Base-by-base conservation (phyloP, 2,888 invertebrate genomes). In the Glyphotaelius pellucidus region DNA sequence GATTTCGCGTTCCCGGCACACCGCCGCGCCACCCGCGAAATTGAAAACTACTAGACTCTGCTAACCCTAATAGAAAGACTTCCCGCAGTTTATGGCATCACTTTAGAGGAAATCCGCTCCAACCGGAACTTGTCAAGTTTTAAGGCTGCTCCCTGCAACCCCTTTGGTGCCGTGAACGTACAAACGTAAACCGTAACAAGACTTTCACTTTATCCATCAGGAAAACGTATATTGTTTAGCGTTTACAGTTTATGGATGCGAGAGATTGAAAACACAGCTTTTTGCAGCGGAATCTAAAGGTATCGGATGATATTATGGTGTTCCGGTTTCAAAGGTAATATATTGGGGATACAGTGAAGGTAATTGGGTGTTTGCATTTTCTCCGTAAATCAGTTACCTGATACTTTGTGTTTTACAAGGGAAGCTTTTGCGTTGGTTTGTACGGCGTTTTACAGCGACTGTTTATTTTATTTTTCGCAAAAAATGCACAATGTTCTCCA, bases 121-220 rank as follows among this genome's bases (percentile, higher is more conserved):
- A 30, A 86, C 86, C 86, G 86, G 86, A 86, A 86, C 86, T 86
- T 86, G 86, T 86, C 86, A 86, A 86, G 86, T 86, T 86, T 86
- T 86, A 86, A 86, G 86, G 86, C 86, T 86, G 86, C 86, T 86
- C 14, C 86, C 30, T 86, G 42, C 86, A 86, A 86, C 47, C 86
- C 86, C 42, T 47, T 30, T 42, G 30, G 42, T 86, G 42, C 86
- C 42, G 47, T 47, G 47, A 86, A 86, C 47, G 86, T 86, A 86
- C 47, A 86, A 86, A 86, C 86, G 42, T 86, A 86, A 86, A 31
- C 47, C 35, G 14, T 86, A 30, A 47, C 86, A 47, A n/a, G 47
- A 86, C 86, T 86, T 86, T 86, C 86, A 47, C 19, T 86, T 42
- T 86, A 86, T 42, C 47, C 86, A 67, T 67, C 67, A 67, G n/a